Evolutionary conservation across 2,888 invertebrate species (phyloP).

Genomic region (Pegoplata infirma): DNA sequence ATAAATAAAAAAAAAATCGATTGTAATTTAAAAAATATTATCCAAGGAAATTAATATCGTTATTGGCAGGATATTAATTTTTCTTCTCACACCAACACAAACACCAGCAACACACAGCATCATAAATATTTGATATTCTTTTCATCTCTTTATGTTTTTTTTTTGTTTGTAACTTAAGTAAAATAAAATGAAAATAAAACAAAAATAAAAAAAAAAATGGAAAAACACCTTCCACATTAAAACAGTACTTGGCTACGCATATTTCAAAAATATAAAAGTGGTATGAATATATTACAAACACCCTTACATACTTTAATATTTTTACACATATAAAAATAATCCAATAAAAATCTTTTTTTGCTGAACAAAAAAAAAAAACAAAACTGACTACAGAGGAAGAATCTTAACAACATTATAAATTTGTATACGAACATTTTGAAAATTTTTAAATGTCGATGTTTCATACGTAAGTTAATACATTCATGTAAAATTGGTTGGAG

Average conservation of each 20-base stretch:
- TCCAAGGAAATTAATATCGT: conserved; percentile 47
- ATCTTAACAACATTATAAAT: not conserved
- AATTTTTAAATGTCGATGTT: too few species aligned
- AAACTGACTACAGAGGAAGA: not conserved
- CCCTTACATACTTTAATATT: not conserved
- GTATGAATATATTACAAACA: not conserved
- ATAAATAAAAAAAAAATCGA: not conserved
- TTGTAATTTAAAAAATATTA: conserved; percentile 27
- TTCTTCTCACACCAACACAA: conserved; percentile 13
- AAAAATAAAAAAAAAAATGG: not conserved
- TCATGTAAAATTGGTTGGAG: too few species aligned
- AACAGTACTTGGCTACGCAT: not conserved
- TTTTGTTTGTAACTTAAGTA: not conserved
- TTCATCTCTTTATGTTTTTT: not conserved
- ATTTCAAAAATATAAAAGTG: not conserved
- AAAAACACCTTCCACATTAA: not conserved
- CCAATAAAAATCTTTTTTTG: conserved; percentile 34
- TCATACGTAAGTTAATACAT: too few species aligned
- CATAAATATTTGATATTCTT: not conserved
- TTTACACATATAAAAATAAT: conserved; percentile 38
- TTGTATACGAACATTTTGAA: too few species aligned
- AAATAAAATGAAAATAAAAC: not conserved
- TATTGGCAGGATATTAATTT: conserved; percentile 58
- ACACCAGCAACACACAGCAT: not conserved
- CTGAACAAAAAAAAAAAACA: not conserved